A percentile compares a stretch with the other conserved stretches of the same genome.
phyloP scores from a whole-genome alignment of 2,113 vertebrate species.

The Pluvianellus socialis region DNA sequence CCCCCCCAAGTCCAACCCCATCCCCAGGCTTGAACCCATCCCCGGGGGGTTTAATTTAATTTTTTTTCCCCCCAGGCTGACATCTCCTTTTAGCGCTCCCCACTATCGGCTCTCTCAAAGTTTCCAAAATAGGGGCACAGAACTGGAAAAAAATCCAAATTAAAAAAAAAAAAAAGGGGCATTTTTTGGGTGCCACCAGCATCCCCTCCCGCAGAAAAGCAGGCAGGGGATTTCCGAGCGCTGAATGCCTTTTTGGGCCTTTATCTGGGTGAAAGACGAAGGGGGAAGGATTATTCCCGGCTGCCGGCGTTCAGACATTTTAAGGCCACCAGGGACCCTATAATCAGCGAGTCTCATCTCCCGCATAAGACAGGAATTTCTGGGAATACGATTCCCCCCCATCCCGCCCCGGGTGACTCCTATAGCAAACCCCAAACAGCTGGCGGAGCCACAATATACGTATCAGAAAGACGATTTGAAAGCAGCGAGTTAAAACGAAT shows the following conservation, averaged over 20 bases:
- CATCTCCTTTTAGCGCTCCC: too few relatives aligned
- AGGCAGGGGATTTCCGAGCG: fast-evolving
- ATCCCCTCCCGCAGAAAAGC: neutral
- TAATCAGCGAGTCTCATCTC: neutral
- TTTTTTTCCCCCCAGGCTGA: too few relatives aligned
- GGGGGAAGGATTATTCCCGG: neutral
- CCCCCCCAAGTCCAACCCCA: too few relatives aligned
- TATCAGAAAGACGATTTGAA: neutral
- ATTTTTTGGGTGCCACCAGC: too few relatives aligned
- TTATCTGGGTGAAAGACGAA: neutral
- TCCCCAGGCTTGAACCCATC: too few relatives aligned
- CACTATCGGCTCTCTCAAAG: too few relatives aligned
- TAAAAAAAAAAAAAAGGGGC: too few relatives aligned
- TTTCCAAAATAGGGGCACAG: too few relatives aligned
- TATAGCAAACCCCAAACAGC: neutral
- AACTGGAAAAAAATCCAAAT: too few relatives aligned
- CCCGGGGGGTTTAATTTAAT: too few relatives aligned
- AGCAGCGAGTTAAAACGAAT: fast-evolving
- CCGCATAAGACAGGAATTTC: neutral
- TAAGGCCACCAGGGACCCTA: neutral
- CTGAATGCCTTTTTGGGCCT: neutral
- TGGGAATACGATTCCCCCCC: neutral
- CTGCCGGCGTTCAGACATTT: neutral
- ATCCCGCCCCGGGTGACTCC: neutral
- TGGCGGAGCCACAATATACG: neutral